Evolutionary conservation across 1,140 invertebrate genomes (phyloP).

Genomic region (Asobara japonica): DNA sequence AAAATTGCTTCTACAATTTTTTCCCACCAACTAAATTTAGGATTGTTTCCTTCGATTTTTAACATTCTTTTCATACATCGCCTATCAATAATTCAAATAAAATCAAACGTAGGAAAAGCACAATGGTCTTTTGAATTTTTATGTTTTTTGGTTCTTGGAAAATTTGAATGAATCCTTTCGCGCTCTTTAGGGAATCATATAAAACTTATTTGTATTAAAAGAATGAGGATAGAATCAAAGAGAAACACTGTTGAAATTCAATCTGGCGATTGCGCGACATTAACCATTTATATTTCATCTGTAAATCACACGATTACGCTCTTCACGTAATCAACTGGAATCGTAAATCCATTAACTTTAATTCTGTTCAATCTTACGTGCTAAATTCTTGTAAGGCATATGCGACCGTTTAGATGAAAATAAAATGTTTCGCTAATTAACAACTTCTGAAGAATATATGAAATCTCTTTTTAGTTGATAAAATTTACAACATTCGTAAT

Average conservation of each 20-base stretch:
- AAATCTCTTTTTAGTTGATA: background rate
- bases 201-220: conserved; percentile 40
- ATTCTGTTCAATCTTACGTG: conserved; percentile 22
- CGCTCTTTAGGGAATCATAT: too few species aligned
- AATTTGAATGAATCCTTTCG: too few species aligned
- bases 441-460: background rate
- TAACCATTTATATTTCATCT: background rate
- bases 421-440: background rate
- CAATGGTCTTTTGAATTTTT: too few species aligned
- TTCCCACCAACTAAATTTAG: conserved; percentile 42
- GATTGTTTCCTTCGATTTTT: conserved; percentile 44
- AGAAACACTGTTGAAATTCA: background rate
- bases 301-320: background rate
- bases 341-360: background rate
- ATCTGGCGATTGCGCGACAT: background rate
- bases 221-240: conserved; percentile 29
- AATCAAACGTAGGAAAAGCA: background rate
- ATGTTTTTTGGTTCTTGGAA: background rate
- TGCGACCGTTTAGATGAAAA: conserved; percentile 29
- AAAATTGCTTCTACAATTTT: conserved; percentile 36
- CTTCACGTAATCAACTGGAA: background rate
- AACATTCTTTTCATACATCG: conserved; percentile 46
- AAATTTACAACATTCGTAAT: too few species aligned
- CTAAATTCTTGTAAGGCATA: conserved; percentile 33
- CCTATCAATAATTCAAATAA: background rate